Percentiles rank a stretch among this genome's conserved stretches.
Evolutionary conservation across 2,888 invertebrate species (phyloP).

Genomic region (Pyrrhia umbra): DNA sequence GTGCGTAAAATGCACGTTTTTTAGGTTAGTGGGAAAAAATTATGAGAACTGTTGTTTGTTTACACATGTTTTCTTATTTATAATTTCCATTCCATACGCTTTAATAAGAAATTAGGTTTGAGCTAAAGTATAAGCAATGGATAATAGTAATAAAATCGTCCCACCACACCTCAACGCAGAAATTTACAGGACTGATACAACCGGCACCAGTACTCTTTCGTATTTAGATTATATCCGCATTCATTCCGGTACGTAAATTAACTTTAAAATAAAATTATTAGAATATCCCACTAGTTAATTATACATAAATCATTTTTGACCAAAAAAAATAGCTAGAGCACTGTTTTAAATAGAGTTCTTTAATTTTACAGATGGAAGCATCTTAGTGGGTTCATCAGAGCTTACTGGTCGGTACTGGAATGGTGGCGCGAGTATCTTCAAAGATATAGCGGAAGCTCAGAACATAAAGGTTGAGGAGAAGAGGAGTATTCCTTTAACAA

Average conservation of each 20-base stretch:
- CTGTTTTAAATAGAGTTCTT: not conserved
- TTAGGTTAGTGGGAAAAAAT: constrained; percentile 41
- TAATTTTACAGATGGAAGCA: constrained; percentile 79
- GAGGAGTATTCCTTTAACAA: constrained; percentile 74
- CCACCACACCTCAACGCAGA: constrained; percentile 88
- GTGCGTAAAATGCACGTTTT: not conserved
- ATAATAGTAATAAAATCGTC: constrained; percentile 79
- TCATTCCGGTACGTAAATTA: constrained; percentile 74
- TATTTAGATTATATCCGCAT: constrained; percentile 82
- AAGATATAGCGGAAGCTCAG: constrained; percentile 70
- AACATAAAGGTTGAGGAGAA: constrained; percentile 67
- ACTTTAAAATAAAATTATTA: too few relatives aligned
- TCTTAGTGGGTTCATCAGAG: constrained; percentile 85
- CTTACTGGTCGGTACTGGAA: constrained; percentile 87
- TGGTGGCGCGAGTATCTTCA: constrained; percentile 79
- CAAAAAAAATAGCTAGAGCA: too few relatives aligned
- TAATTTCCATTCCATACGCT: constrained; percentile 13
- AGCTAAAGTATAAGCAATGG: constrained; percentile 66
- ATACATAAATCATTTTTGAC: too few relatives aligned
- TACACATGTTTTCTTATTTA: constrained; percentile 19
- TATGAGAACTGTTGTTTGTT: constrained; percentile 19
- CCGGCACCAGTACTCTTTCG: constrained; percentile 76
- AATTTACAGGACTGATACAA: constrained; percentile 82
- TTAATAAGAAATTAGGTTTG: constrained; percentile 11
- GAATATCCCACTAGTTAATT: too few relatives aligned